phyloP scores from a whole-genome alignment of 2,888 invertebrate species.

The Octodonta nipae region DNA sequence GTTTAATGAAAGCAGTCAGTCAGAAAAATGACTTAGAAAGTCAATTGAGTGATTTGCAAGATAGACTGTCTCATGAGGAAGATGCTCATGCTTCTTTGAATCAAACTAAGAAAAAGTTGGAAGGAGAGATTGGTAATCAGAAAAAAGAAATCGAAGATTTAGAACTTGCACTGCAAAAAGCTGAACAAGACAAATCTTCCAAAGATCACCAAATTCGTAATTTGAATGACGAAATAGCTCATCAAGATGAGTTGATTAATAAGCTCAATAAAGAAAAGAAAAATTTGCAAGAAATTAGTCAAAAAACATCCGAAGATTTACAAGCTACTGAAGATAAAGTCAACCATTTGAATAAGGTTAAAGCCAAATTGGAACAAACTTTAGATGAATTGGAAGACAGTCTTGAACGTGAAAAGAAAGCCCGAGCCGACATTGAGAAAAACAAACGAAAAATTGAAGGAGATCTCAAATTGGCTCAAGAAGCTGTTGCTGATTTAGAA shows the following conservation, averaged over 20 bases:
- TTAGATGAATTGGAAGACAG: slow-evolving; percentile 97
- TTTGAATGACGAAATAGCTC: slow-evolving; percentile 97
- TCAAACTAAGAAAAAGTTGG: slow-evolving; percentile 93
- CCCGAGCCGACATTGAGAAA: slow-evolving; percentile 95
- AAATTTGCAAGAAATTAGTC: slow-evolving; percentile 83
- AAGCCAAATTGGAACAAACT: slow-evolving; percentile 96
- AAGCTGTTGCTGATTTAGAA: slow-evolving; percentile 92
- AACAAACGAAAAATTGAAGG: slow-evolving; percentile 97
- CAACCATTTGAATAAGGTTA: slow-evolving; percentile 99
- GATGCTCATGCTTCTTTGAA: slow-evolving; percentile 89
- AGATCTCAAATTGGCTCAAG: slow-evolving; percentile 96
- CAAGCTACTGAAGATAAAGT: slow-evolving; percentile 98
- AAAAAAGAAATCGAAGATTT: slow-evolving; percentile 97
- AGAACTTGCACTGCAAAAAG: slow-evolving; percentile 85
- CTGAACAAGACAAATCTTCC: slow-evolving; percentile 94
- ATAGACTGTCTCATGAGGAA: slow-evolving; percentile 92
- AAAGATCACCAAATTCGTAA: slow-evolving; percentile 98
- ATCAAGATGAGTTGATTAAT: slow-evolving; percentile 98
- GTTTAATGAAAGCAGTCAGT: slow-evolving; percentile 79
- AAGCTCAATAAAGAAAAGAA: slow-evolving; percentile 99
- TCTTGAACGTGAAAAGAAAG: slow-evolving; percentile 97
- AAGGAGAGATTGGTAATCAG: slow-evolving; percentile 82
- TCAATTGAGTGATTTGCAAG: slow-evolving; percentile 94
- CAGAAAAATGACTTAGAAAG: slow-evolving; percentile 94
- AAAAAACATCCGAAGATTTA: slow-evolving; percentile 86